Base-by-base conservation (phyloP, 1,140 invertebrate species). In the Protaetia brevitarsis region DNA sequence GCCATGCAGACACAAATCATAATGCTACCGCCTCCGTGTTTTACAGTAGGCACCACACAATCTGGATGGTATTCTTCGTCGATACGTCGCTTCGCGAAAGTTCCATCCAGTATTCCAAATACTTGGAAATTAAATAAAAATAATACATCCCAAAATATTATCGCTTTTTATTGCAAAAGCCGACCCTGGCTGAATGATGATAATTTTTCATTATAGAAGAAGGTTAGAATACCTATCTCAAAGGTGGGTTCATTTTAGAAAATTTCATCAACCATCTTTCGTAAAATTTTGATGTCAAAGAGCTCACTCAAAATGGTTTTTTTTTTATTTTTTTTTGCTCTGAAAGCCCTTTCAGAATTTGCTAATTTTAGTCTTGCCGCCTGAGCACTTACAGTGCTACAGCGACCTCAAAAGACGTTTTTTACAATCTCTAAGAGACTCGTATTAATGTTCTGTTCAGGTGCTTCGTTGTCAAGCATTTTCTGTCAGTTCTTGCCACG, bases 1-100 rank as follows among this genome's bases (percentile, higher is more conserved):
- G 23, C 13, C 56, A 58, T 58, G 13, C 56, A 23, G 16, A 19
- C 56, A 19, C 56, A 58, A 13, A 58, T 58, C 56, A 27, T 58
- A 7, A 58, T 13, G 23, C 13, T 58, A 13, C 56, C 56, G 3
- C 56, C 56, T 5, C 56, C 56, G 23, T 58, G 56, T 27, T 58
- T 58, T 3, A 58, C 56, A 7, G 56, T 58, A 19, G 56, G 56
- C 28, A 58, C 23, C 21, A 19, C n/a, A n/a, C n/a, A n/a, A n/a
- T n/a, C n/a, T n/a, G n/a, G n/a, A n/a, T n/a, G n/a, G n/a, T n/a
- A n/a, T 7, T 19, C 56, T 26, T 10, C 28, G 8, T 26, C 56
- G 4, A 7, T 6, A 7, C 56, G 4, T 26, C 13, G 56, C 6
- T 26, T 19, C 23, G 28, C 56, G 7, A 58, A 58, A 5, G 4